Percentiles rank a stretch among this genome's conserved stretches.
These are phyloP conservation scores for Caenorhabditis drosophilae DNA, from an alignment of 2,888 invertebrate species.

Conservation along the genomic window DNA sequence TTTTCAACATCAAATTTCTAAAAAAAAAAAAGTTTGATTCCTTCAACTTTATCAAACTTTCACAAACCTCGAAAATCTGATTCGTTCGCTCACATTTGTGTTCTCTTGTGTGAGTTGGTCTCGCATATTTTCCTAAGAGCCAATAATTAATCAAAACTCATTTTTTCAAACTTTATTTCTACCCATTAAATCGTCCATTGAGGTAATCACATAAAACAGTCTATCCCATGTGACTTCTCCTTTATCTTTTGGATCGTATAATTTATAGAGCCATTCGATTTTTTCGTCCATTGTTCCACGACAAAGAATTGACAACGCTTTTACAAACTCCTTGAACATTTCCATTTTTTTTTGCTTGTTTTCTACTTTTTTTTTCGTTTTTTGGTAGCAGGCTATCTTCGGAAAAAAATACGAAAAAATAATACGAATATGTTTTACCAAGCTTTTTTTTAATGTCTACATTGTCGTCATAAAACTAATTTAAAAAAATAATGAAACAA, in stretches of 20 bases:
- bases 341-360: no score
- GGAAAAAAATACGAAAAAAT: no score
- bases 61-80: conserved; percentile 45
- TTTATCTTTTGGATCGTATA: conserved; percentile 61
- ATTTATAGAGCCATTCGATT: conserved; percentile 61
- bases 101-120: conserved; percentile 47
- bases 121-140: conserved; percentile 51
- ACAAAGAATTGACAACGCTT: conserved; percentile 58
- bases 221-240: conserved; percentile 63
- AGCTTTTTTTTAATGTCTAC: no score
- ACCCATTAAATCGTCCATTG: conserved; percentile 64
- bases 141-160: no score
- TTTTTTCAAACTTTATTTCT: no score
- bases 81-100: conserved; percentile 48
- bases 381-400: no score
- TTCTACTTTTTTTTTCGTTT: no score
- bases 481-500: no score
- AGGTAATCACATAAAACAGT: conserved; percentile 60
- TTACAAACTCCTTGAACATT: conserved; percentile 59
- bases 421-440: no score
- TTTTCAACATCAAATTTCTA: conserved; percentile 60
- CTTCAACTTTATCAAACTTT: background rate
- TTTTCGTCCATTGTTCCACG: conserved; percentile 63
- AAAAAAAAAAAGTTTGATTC: conserved; percentile 12
- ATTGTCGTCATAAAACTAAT: no score